A percentile compares a stretch with the other conserved stretches of the same genome.
These are phyloP conservation scores for Plagiodera versicolora DNA, from an alignment of 2,888 invertebrate species.

Conservation along the genomic window DNA sequence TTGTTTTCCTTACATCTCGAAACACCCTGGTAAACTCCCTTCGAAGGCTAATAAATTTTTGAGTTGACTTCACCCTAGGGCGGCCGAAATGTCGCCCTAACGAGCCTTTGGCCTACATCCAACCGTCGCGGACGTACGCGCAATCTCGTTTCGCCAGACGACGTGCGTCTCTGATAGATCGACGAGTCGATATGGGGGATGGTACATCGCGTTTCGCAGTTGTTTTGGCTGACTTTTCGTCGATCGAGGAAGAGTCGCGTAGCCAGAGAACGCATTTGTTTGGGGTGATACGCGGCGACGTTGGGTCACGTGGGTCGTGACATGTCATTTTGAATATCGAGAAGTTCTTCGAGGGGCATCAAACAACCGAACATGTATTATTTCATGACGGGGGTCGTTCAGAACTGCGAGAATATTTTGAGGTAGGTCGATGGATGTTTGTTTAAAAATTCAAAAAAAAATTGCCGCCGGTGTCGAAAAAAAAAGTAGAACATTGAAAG, in stretches of 20 bases:
- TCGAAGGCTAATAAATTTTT: no score
- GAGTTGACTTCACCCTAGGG: no score
- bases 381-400: conserved; percentile 48
- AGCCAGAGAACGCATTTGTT: not conserved
- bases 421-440: conserved; percentile 37
- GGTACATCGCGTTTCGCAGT: conserved; percentile 1
- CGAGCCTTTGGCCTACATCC: not conserved
- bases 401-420: conserved; percentile 47
- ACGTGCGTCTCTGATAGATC: conserved; percentile 9
- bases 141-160: not conserved
- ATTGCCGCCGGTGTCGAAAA: no score
- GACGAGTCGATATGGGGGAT: not conserved
- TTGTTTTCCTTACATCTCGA: no score
- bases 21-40: no score
- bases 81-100: not conserved
- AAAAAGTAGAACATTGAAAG: no score
- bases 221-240: not conserved
- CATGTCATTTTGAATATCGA: not conserved
- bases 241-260: not conserved
- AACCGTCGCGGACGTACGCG: not conserved
- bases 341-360: conserved; percentile 1
- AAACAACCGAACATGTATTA: conserved; percentile 43
- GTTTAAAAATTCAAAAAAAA: no score
- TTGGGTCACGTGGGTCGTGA: not conserved
- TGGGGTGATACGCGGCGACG: not conserved